These are phyloP conservation scores for Phoebastria nigripes DNA, from an alignment of 2,797 vertebrate species.

Conservation along the genomic window DNA sequence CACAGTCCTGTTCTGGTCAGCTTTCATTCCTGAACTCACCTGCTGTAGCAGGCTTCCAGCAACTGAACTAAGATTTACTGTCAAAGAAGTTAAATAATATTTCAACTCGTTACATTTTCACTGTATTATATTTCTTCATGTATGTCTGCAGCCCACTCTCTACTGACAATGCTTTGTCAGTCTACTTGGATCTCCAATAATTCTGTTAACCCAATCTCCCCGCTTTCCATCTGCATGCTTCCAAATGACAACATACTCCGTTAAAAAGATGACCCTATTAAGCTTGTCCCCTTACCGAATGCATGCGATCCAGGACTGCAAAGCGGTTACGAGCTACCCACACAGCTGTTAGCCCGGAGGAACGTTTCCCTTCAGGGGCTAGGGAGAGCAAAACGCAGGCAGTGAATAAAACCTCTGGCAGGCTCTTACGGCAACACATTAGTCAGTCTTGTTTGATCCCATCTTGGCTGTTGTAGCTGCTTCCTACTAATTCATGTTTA, in stretches of 20 bases:
- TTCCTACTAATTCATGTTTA: conserved; percentile 50
- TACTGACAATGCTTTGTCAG: not conserved
- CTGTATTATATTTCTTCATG: not conserved
- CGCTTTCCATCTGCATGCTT: not conserved
- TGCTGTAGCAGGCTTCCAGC: not conserved
- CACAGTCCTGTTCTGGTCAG: not conserved
- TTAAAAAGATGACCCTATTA: not conserved
- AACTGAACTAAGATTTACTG: not conserved
- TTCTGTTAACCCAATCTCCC: not conserved
- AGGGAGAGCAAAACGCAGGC: conserved; percentile 20
- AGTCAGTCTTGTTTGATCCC: conserved; percentile 35
- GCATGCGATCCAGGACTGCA: conserved; percentile 95
- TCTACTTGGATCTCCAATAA: not conserved
- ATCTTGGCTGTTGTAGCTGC: conserved; percentile 40
- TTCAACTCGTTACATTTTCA: not conserved
- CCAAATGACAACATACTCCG: not conserved
- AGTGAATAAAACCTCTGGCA: conserved; percentile 42
- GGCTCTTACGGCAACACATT: conserved; percentile 16
- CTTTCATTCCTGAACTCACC: not conserved
- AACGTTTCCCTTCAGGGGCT: conserved; percentile 96
- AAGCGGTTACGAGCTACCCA: conserved; percentile 98
- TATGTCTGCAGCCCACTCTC: not conserved
- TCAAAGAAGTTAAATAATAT: not conserved
- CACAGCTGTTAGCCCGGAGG: conserved; percentile 93
- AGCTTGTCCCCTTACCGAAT: conserved; percentile 82